A percentile compares a stretch with the other conserved stretches of the same genome.
Conservation (phyloP, 2,888 invertebrate species). For the Ceratothoa steindachneri region DNA sequence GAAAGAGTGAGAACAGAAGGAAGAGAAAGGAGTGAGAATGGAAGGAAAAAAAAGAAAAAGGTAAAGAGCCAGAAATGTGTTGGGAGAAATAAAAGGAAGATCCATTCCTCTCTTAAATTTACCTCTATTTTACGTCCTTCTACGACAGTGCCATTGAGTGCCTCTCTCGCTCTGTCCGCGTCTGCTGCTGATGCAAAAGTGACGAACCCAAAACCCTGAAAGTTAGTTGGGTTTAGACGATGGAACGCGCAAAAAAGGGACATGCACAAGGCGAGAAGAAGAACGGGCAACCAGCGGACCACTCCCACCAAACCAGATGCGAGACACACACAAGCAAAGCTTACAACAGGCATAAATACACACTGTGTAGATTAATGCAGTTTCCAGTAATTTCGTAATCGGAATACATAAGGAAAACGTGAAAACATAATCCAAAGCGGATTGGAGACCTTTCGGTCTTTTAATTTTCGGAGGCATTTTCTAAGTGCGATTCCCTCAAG, state of each 20-base stretch:
- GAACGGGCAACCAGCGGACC: no score
- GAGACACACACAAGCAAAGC: neutral
- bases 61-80: neutral
- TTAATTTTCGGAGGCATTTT: no score
- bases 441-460: no score
- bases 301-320: neutral
- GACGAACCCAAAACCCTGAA: constrained; percentile 99
- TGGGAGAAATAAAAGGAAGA: neutral
- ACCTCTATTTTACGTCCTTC: constrained; percentile 99
- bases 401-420: no score
- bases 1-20: no score
- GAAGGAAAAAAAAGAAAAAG: constrained; percentile 5
- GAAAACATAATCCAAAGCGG: no score
- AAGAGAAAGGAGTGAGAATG: no score
- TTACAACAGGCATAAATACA: neutral
- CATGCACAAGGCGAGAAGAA: neutral
- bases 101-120: constrained; percentile 63
- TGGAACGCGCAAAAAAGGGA: neutral
- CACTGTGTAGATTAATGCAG: no score
- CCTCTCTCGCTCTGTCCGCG: constrained; percentile 99
- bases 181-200: constrained; percentile 99
- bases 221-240: neutral
- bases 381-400: no score
- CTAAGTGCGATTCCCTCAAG: no score
- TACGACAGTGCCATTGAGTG: constrained; percentile 99